Evolutionary conservation across 2,797 vertebrate species (phyloP), one percentile per base, ranked within the genome.

Genomic region (Gastrophryne carolinensis): DNA sequence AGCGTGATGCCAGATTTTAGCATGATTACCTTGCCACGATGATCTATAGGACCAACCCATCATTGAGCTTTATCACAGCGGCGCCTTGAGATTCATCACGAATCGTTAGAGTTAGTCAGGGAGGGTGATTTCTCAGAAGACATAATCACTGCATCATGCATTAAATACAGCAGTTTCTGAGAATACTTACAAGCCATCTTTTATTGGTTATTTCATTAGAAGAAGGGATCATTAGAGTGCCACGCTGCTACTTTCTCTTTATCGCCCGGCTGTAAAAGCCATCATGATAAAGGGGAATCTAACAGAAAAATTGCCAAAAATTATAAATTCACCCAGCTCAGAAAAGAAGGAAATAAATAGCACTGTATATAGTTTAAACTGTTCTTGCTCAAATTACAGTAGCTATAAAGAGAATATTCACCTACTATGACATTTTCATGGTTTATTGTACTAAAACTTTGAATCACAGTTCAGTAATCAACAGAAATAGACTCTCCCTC

Each of bases 201-300:
- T 58, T 74, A 58, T 66, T 37, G 57, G 64, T 37, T 50, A 66
- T 74, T 74, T 74, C 63, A 49, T 58, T 60, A 66, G 56, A 47
- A 58, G 39, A 66, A 50, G 39, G 30, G 30, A 34, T 66, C 44
- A 72, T 72, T 62, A 72, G 47, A 50, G 21, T n/a, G 10, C 49
- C 35, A 50, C 64, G 58, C 29, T 49, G 52, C 49, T 66, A 29
- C 34, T 26, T 47, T 66, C 37, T 73, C 44, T 67, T 74, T 65
- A 74, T 57, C 52, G n/a, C 72, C 37, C 37, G 49, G 53, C 37
- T 27, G 21, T 60, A 67, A 67, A 72, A 73, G 47, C 29, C 26
- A 15, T 34, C 35, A 65, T 57, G 61, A 56, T 57, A 57, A 57
- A 74, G 34, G 52, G 47, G 52, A 65, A 64, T 13, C 6, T 44